A percentile compares a stretch with the other conserved stretches of the same genome.
These are phyloP conservation scores for Eristalinus sepulchralis DNA, from an alignment of 2,888 invertebrate genomes.

Conservation along the genomic window DNA sequence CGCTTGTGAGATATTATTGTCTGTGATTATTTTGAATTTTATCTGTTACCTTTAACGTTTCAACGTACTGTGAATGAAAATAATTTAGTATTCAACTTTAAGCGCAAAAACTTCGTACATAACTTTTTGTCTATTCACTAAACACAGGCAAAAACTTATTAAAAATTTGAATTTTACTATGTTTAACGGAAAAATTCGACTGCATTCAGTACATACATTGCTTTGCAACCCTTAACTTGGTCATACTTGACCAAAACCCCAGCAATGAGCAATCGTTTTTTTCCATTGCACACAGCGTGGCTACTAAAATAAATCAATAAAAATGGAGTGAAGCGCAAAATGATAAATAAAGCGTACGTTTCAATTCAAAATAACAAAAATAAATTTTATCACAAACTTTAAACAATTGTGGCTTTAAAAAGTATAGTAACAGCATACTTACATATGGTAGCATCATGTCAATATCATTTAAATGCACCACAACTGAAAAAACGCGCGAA, in stretches of 20 bases:
- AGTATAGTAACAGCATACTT: neutral
- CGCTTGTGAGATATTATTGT: too few relatives aligned
- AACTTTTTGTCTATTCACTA: too few relatives aligned
- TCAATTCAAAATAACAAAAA: constrained; percentile 27
- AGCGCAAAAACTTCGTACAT: too few relatives aligned
- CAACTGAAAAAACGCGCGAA: constrained; percentile 60
- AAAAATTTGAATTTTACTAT: neutral
- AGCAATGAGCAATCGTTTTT: constrained; percentile 53
- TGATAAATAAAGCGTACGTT: constrained; percentile 13
- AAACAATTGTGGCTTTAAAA: neutral
- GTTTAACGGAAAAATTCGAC: neutral
- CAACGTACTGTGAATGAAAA: too few relatives aligned
- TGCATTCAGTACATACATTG: constrained; percentile 19
- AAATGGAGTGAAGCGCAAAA: constrained; percentile 61
- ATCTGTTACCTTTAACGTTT: too few relatives aligned
- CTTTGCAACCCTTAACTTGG: constrained; percentile 45
- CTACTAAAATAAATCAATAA: constrained; percentile 67
- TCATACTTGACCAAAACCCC: constrained; percentile 37
- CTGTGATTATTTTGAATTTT: too few relatives aligned
- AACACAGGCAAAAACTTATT: neutral
- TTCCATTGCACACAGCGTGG: constrained; percentile 54
- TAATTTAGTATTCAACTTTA: too few relatives aligned
- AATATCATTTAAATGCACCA: neutral
- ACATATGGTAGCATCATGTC: constrained; percentile 34
- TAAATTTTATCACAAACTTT: constrained; percentile 1